These are phyloP conservation scores for Metaphire vulgaris DNA, from an alignment of 1,140 invertebrate species.

Conservation along the genomic window DNA sequence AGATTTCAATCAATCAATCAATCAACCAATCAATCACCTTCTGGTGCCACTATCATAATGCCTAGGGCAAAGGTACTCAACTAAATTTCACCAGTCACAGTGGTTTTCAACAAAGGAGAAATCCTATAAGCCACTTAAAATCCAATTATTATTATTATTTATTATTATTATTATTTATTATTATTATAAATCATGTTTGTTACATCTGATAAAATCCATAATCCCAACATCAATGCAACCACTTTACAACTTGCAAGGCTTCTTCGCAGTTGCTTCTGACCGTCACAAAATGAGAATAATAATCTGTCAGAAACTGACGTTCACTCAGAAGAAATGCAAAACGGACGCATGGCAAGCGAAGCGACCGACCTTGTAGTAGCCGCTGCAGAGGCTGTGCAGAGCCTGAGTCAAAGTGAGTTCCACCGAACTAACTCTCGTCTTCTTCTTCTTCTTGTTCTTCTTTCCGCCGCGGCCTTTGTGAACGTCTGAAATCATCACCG, in stretches of 20 bases:
- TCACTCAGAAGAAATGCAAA: no score
- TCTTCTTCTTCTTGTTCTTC: conserved; percentile 56
- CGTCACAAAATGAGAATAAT: no score
- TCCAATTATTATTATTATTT: not conserved
- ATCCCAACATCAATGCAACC: no score
- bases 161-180: not conserved
- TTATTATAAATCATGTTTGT: conserved; percentile 8
- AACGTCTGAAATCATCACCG: not conserved
- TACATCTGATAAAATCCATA: no score
- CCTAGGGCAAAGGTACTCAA: no score
- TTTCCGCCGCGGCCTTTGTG: conserved; percentile 44
- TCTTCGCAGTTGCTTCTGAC: no score
- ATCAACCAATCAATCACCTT: not conserved
- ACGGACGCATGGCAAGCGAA: no score
- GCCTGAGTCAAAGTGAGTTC: conserved; percentile 76
- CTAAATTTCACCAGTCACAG: no score
- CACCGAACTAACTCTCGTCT: conserved; percentile 67
- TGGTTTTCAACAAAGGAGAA: no score
- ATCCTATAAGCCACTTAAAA: no score
- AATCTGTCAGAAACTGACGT: no score
- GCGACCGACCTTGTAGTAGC: conserved; percentile 91
- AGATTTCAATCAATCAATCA: conserved; percentile 4
- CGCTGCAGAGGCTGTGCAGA: conserved; percentile 85
- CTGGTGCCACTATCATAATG: not conserved
- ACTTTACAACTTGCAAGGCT: no score